phyloP scores from a whole-genome alignment of 2,797 vertebrate genomes.

The Calcarius lapponicus region DNA sequence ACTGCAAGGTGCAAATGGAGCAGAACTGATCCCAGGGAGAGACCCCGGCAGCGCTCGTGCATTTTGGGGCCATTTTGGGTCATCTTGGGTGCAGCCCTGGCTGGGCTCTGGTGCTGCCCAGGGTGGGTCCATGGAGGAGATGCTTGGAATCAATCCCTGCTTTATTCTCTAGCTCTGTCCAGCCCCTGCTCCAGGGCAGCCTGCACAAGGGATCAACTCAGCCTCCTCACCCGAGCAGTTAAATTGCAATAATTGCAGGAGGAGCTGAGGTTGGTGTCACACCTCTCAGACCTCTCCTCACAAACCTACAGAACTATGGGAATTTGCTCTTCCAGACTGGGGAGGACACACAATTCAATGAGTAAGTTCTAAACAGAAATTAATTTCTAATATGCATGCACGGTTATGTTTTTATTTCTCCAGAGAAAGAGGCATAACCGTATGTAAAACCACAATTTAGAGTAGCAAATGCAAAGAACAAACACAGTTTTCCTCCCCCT shows the following conservation, averaged over 20 bases:
- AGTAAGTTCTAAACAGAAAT: background rate
- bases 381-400: background rate
- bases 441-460: background rate
- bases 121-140: too few species aligned
- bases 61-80: too few species aligned
- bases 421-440: background rate
- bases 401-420: background rate
- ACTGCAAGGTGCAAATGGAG: too few species aligned
- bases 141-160: too few species aligned
- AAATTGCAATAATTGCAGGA: constrained; percentile 57
- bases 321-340: background rate
- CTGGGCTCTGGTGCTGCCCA: too few species aligned
- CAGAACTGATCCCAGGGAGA: too few species aligned
- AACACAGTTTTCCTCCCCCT: background rate
- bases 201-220: background rate
- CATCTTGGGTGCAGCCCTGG: too few species aligned
- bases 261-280: constrained; percentile 70
- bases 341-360: background rate
- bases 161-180: background rate
- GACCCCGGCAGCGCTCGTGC: too few species aligned
- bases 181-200: background rate
- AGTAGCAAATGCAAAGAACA: background rate
- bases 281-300: constrained; percentile 56
- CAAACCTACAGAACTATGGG: background rate
- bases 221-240: constrained; percentile 61